phyloP scores from a whole-genome alignment of 2,797 vertebrate species.

The Odontamblyopus rebecca region DNA sequence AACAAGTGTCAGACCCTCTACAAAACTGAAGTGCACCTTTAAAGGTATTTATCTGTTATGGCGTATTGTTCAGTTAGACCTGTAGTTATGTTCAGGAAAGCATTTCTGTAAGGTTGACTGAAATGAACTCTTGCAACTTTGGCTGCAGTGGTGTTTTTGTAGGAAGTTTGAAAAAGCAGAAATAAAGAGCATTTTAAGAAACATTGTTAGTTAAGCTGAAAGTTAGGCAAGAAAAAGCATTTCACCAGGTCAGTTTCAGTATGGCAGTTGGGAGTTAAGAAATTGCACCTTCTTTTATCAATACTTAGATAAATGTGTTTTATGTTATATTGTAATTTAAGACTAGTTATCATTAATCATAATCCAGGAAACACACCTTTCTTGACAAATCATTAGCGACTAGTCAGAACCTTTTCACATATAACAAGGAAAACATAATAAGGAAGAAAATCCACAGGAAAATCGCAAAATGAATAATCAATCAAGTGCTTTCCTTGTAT shows the following conservation, averaged over 20 bases:
- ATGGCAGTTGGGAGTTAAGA: not conserved
- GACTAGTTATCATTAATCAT: not conserved
- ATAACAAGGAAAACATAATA: not conserved
- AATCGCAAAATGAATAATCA: too few species aligned
- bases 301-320: not conserved
- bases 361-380: constrained; percentile 14
- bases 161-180: constrained; percentile 22
- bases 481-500: too few species aligned
- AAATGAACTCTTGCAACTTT: not conserved
- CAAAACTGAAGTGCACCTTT: not conserved
- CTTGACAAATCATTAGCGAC: constrained; percentile 22
- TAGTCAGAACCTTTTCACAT: not conserved
- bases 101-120: not conserved
- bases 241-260: constrained; percentile 15
- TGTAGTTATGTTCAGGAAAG: too few species aligned
- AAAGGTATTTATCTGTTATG: not conserved
- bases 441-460: not conserved
- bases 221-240: constrained; percentile 32
- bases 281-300: constrained; percentile 4
- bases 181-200: constrained; percentile 18
- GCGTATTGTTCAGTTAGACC: not conserved
- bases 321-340: not conserved
- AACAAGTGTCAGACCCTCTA: too few species aligned
- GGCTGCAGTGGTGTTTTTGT: too few species aligned
- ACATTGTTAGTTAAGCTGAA: constrained; percentile 27